Percentiles rank a stretch among this genome's conserved stretches.
Conservation (phyloP, 64 coral and sea anemone species). For the Pachyseris speciosa region DNA sequence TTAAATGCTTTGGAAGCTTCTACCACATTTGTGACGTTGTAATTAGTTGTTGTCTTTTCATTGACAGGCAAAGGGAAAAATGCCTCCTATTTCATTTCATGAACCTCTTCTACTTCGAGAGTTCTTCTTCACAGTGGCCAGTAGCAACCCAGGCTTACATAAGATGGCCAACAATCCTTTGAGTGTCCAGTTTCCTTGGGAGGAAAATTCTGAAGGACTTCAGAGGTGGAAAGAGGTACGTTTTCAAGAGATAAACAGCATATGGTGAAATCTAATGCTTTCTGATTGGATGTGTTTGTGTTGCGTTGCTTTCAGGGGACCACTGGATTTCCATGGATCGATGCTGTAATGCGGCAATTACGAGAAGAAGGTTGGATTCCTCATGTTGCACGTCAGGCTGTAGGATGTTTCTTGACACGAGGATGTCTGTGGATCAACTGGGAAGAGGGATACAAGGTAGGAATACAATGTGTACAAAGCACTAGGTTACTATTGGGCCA, state of each 20-base stretch:
- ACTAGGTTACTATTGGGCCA: too few species aligned
- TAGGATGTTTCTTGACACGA: constrained; percentile 90
- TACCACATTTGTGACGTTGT: too few species aligned
- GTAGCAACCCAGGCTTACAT: constrained; percentile 26
- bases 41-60: too few species aligned
- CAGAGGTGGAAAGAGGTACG: constrained; percentile 36
- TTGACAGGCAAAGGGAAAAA: constrained; percentile 29
- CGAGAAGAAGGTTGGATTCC: constrained; percentile 87
- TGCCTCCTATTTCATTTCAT: constrained; percentile 17
- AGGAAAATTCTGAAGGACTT: constrained; percentile 19
- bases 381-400: constrained; percentile 85
- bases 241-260: background rate
- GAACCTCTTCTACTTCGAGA: constrained; percentile 26
- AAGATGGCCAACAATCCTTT: constrained; percentile 49
- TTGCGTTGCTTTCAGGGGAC: constrained; percentile 34
- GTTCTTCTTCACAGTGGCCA: constrained; percentile 14
- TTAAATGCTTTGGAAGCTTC: too few species aligned
- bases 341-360: constrained; percentile 88
- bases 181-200: constrained; percentile 50
- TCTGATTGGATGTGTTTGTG: background rate
- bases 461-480: too few species aligned
- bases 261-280: background rate
- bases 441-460: constrained; percentile 95
- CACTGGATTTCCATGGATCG: constrained; percentile 95
- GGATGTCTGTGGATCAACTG: constrained; percentile 96